phyloP scores from a whole-genome alignment of 2,888 invertebrate species.

The Latrodectus hesperus region DNA sequence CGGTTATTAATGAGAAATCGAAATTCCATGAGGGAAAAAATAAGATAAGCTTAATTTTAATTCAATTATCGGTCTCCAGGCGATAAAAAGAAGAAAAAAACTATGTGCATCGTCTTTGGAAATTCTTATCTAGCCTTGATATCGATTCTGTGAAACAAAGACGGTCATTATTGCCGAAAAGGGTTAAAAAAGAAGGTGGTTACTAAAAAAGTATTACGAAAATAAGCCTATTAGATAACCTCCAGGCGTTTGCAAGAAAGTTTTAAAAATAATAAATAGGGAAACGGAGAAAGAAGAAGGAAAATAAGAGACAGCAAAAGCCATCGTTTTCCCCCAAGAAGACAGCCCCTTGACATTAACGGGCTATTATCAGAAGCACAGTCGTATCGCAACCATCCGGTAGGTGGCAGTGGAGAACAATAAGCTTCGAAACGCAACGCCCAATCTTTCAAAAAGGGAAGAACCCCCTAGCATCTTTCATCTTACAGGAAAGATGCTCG shows the following conservation, averaged over 20 bases:
- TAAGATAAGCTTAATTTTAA: slow-evolving; percentile 64
- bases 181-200: slow-evolving; percentile 27
- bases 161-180: slow-evolving; percentile 51
- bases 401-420: slow-evolving; percentile 53
- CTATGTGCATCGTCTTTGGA: slow-evolving; percentile 44
- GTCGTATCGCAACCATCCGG: slow-evolving; percentile 11
- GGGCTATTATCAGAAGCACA: slow-evolving; percentile 37
- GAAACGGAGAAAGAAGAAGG: slow-evolving; percentile 16
- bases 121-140: slow-evolving; percentile 53
- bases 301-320: slow-evolving; percentile 45
- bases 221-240: slow-evolving; percentile 40
- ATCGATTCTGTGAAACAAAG: slow-evolving; percentile 45
- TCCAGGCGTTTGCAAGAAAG: slow-evolving; percentile 23
- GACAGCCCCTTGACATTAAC: slow-evolving; percentile 54
- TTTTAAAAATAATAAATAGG: slow-evolving; percentile 31
- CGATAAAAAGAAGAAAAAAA: neutral
- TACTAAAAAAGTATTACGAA: slow-evolving; percentile 10
- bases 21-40: slow-evolving; percentile 29
- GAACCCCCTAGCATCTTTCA: slow-evolving; percentile 33
- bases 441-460: slow-evolving; percentile 41
- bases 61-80: slow-evolving; percentile 57
- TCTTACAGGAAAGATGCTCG: slow-evolving; percentile 18
- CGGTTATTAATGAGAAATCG: slow-evolving; percentile 66
- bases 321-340: slow-evolving; percentile 40
- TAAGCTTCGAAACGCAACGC: slow-evolving; percentile 27